Evolutionary conservation across 2,113 vertebrate species (phyloP).

Genomic region (Chelonoidis abingdonii): DNA sequence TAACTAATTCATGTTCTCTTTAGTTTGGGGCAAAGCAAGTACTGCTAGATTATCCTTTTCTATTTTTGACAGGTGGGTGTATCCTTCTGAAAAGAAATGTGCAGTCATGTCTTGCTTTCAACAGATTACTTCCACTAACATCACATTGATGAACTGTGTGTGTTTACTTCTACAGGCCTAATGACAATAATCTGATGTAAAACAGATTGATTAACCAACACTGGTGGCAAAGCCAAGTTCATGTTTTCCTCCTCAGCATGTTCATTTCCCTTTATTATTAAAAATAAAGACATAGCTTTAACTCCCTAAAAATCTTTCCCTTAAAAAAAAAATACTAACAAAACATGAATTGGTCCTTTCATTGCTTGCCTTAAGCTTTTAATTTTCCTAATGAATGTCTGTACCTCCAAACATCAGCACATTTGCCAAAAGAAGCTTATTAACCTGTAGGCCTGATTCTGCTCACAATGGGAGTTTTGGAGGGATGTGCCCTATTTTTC

Average conservation of each 20-base stretch:
- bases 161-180: constrained; percentile 31
- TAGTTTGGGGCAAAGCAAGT: background rate
- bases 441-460: background rate
- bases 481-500: background rate
- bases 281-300: constrained; percentile 8
- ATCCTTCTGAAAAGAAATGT: constrained; percentile 31
- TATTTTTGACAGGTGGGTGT: constrained; percentile 31
- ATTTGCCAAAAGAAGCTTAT: background rate
- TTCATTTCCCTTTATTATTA: constrained; percentile 37
- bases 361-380: background rate
- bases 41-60: constrained; percentile 25
- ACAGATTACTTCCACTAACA: background rate
- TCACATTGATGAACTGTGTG: constrained; percentile 35
- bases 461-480: background rate
- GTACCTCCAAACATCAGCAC: background rate
- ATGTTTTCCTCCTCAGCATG: background rate
- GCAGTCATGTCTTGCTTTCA: background rate
- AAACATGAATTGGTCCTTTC: background rate
- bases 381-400: background rate
- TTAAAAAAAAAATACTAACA: background rate
- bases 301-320: constrained; percentile 4
- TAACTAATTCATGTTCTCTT: background rate
- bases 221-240: constrained; percentile 24
- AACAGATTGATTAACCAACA: constrained; percentile 3
- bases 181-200: constrained; percentile 36